These are phyloP conservation scores for Vulpes vulpes DNA, from an alignment of 2,113 vertebrate genomes.

Conservation along the genomic window DNA sequence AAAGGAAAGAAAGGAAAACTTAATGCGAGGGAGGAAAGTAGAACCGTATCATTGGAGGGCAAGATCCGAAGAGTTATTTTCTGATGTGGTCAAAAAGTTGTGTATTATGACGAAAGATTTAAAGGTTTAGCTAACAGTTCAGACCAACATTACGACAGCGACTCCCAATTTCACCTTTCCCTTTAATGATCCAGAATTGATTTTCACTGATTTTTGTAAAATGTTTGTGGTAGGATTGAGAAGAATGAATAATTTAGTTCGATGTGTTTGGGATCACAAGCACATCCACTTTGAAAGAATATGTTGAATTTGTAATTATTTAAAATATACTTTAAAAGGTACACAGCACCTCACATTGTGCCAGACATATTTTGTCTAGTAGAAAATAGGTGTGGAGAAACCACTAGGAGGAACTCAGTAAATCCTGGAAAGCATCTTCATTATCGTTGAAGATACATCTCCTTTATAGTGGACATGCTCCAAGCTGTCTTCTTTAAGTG, in stretches of 20 bases:
- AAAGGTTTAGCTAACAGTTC: slow-evolving; percentile 55
- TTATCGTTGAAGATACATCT: slow-evolving; percentile 39
- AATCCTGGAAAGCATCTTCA: slow-evolving; percentile 28
- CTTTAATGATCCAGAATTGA: slow-evolving; percentile 70
- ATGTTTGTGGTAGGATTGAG: slow-evolving; percentile 70
- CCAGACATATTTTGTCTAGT: neutral
- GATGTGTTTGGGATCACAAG: slow-evolving; percentile 72
- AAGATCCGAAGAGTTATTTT: slow-evolving; percentile 10
- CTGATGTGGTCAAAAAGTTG: slow-evolving; percentile 18
- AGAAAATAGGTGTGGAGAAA: neutral
- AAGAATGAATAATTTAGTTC: slow-evolving; percentile 72
- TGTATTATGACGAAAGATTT: slow-evolving; percentile 46
- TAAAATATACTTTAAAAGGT: slow-evolving; percentile 65
- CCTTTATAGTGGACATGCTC: slow-evolving; percentile 29
- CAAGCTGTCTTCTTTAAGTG: slow-evolving; percentile 59
- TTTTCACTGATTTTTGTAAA: slow-evolving; percentile 79
- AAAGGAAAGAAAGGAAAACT: slow-evolving; percentile 47
- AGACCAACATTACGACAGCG: slow-evolving; percentile 24
- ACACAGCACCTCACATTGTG: slow-evolving; percentile 48
- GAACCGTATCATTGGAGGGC: slow-evolving; percentile 56
- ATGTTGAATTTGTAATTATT: slow-evolving; percentile 70
- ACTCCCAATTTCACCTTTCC: slow-evolving; percentile 49
- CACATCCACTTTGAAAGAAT: slow-evolving; percentile 72
- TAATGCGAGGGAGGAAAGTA: slow-evolving; percentile 58
- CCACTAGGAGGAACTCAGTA: slow-evolving; percentile 30